Percentiles rank a stretch among this genome's conserved stretches.
Conservation (phyloP, 2,113 vertebrate species). For the Copsychus sechellarum region DNA sequence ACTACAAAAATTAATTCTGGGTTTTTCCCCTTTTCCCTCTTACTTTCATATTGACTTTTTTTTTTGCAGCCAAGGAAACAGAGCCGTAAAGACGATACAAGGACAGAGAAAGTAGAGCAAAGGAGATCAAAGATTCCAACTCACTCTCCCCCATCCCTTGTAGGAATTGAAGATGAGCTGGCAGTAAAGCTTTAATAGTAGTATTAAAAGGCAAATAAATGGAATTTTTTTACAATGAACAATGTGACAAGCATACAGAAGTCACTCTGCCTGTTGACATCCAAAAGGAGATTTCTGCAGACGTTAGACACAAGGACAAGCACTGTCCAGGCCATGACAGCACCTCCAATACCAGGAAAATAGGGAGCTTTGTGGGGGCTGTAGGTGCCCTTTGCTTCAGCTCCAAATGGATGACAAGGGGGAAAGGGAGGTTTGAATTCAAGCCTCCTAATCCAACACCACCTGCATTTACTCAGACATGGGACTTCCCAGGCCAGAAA, state of each 20-base stretch:
- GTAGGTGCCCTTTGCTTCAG: neutral
- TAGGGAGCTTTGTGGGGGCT: fast-evolving
- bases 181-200: neutral
- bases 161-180: neutral
- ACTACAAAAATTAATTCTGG: neutral
- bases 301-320: neutral
- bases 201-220: slow-evolving; percentile 20
- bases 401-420: neutral
- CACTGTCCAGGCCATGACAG: neutral
- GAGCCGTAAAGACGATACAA: neutral
- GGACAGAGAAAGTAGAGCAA: neutral
- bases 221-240: neutral
- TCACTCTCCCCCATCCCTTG: neutral
- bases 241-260: neutral
- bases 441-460: no score
- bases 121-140: neutral
- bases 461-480: fast-evolving
- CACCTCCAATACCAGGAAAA: neutral
- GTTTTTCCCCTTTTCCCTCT: neutral
- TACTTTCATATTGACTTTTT: neutral
- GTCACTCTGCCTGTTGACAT: neutral
- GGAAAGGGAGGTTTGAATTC: neutral
- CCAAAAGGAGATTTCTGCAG: neutral
- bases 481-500: neutral
- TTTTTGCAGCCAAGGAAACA: neutral